Conservation (phyloP, 2,888 invertebrate genomes). For the Drosophila paracracens region DNA sequence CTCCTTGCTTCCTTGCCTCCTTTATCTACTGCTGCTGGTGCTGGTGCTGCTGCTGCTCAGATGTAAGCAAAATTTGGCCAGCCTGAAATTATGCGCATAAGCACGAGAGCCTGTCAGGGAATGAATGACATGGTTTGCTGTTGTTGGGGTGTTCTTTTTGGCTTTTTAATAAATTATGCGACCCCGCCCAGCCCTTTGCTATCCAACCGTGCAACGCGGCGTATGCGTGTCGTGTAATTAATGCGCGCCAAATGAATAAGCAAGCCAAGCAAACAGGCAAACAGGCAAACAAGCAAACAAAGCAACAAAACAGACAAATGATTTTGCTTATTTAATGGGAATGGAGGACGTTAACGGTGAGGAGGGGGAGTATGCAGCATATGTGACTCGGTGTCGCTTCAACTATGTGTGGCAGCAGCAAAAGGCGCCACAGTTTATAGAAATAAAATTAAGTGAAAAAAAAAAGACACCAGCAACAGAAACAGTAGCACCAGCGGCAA, state of each 20-base stretch:
- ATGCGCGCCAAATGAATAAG: constrained; percentile 77
- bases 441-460: constrained; percentile 60
- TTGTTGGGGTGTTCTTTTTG: constrained; percentile 42
- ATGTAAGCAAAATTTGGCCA: constrained; percentile 52
- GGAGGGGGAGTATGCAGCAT: constrained; percentile 27
- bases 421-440: constrained; percentile 44
- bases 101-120: constrained; percentile 27
- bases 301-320: constrained; percentile 68
- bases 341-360: background rate
- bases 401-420: constrained; percentile 9
- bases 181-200: background rate
- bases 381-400: constrained; percentile 49
- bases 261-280: constrained; percentile 50
- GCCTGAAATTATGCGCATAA: constrained; percentile 59
- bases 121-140: constrained; percentile 3
- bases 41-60: constrained; percentile 2
- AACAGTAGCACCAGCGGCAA: constrained; percentile 9
- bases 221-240: constrained; percentile 79
- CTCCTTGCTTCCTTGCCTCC: background rate
- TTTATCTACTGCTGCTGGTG: constrained; percentile 10
- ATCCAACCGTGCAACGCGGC: constrained; percentile 31
- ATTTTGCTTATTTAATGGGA: constrained; percentile 38
- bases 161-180: constrained; percentile 76
- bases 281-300: constrained; percentile 20
- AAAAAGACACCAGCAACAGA: constrained; percentile 18